Percentiles rank a stretch among this genome's conserved stretches.
These are phyloP conservation scores for Numenius phaeopus DNA, from an alignment of 2,797 vertebrate genomes.

Conservation along the genomic window DNA sequence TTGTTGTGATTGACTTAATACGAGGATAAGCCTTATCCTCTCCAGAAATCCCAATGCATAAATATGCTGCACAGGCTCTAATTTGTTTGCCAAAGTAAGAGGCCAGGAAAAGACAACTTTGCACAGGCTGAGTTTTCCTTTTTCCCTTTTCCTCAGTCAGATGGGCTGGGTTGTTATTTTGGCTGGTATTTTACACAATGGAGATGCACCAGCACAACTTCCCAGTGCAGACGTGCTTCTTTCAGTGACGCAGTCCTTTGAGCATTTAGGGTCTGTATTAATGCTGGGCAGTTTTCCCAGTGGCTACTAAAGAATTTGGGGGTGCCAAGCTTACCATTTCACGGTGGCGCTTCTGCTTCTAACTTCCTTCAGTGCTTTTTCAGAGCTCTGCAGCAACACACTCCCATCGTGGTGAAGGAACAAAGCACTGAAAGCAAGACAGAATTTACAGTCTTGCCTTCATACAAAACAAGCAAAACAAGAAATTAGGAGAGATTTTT, in stretches of 20 bases:
- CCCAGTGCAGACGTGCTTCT: background rate
- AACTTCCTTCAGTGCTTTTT: background rate
- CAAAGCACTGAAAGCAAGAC: background rate
- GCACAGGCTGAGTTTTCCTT: background rate
- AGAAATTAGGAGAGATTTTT: conserved; percentile 23
- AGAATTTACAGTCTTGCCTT: background rate
- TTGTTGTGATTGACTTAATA: background rate
- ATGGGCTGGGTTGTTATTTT: background rate
- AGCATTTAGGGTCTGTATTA: background rate
- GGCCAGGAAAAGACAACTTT: background rate
- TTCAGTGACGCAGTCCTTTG: background rate
- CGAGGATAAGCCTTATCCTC: background rate
- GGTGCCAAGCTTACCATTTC: background rate
- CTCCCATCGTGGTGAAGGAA: background rate
- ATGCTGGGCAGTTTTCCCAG: background rate
- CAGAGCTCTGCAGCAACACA: background rate
- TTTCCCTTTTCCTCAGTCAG: background rate
- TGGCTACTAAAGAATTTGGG: background rate
- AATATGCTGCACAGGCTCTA: background rate
- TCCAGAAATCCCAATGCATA: background rate
- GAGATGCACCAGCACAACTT: background rate
- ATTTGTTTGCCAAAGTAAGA: background rate
- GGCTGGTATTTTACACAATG: background rate
- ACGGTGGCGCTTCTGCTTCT: background rate
- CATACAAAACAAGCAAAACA: background rate